Evolutionary conservation across 2,888 invertebrate species (phyloP), one percentile per base, ranked within the genome.

Genomic region (Athalia cordata): DNA sequence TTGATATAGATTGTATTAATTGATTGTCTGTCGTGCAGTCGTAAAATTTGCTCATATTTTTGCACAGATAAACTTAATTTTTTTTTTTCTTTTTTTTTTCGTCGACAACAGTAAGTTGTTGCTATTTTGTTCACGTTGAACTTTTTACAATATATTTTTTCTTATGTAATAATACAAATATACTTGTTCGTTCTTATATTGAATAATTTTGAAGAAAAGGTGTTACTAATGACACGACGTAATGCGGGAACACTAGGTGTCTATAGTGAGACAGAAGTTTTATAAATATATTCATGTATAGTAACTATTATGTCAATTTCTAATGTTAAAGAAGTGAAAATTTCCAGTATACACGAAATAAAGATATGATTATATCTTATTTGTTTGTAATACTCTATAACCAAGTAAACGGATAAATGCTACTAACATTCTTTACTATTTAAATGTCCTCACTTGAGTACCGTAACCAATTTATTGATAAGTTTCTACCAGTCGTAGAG

Each of bases 341-440:
- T 75, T 75, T 75, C 52, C 75, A 61, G 75, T 75, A 75, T 75
- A 62, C 62, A 74, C 61, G 49, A 77, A 72, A 59, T 78, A 74
- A 81, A 79, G 82, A 85, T 88, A 87, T 87, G 87, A 87, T 79
- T 86, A 88, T 87, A 87, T 88, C 87, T 88, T 86, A 85, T 72
- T 72, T 72, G 72, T 76, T 76, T 76, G 65, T 76, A 64, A 83
- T 83, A 82, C 77, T 80, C 77, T 79, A 68, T 81, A 45, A 65
- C 67, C 52, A 77, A 43, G n/a, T 59, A 29, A 61, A 45, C 66
- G 52, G 43, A 91, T 9, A 9, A 55, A 59, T 59, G 72, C 47
- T 72, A 59, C 59, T 72, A 72, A 72, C 72, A 57, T 72, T 59
- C 72, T 72, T 72, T 72, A 59, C 66, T 49, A 4, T 66, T 50